Evolutionary conservation across 2,113 vertebrate species (phyloP).

Genomic region (Ceyx cyanopectus): DNA sequence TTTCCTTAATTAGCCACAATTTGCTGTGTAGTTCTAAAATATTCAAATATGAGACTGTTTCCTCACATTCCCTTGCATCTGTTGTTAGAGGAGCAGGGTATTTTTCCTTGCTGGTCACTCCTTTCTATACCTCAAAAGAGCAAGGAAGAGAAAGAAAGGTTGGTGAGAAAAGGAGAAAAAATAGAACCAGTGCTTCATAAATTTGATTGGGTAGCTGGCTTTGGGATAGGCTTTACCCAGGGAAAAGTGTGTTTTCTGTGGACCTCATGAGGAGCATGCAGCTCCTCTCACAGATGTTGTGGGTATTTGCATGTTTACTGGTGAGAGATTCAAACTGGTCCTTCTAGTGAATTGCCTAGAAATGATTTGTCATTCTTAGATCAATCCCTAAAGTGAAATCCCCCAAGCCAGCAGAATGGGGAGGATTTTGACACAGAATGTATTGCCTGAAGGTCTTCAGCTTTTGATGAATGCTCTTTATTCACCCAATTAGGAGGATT

Average conservation of each 20-base stretch:
- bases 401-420: background rate
- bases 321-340: background rate
- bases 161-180: background rate
- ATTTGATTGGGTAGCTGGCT: background rate
- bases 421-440: background rate
- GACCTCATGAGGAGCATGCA: background rate
- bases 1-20: background rate
- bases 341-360: background rate
- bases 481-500: background rate
- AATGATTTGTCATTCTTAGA: background rate
- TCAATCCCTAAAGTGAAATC: background rate
- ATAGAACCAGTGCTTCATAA: background rate
- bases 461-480: background rate
- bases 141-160: background rate
- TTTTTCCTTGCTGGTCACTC: background rate
- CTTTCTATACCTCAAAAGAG: background rate
- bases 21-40: background rate
- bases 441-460: background rate
- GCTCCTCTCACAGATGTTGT: background rate
- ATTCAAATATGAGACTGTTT: background rate
- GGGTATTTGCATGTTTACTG: accelerated
- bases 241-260: background rate
- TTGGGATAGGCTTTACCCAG: background rate
- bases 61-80: background rate
- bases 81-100: background rate